Evolutionary conservation across 2,888 invertebrate species (phyloP).

Genomic region (Leptarthrus brevirostris): DNA sequence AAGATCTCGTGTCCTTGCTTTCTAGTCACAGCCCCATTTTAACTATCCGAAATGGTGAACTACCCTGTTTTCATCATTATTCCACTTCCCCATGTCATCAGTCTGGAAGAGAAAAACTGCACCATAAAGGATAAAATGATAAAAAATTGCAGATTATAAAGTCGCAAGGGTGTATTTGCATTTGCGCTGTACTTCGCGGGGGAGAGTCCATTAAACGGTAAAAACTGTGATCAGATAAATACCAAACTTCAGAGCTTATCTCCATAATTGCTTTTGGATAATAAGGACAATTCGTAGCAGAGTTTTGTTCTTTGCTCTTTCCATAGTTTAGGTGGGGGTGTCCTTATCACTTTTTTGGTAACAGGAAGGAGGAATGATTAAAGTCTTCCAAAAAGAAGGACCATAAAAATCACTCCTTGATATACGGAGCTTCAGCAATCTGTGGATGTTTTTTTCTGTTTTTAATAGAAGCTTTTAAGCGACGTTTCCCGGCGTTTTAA

Average conservation of each 20-base stretch:
- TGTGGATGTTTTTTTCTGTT: not conserved
- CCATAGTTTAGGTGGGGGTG: not conserved
- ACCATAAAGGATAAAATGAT: not conserved
- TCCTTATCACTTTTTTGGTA: not conserved
- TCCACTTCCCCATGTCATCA: not conserved
- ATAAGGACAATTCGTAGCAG: constrained; percentile 4
- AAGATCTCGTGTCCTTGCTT: too few species aligned
- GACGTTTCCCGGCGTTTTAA: not conserved
- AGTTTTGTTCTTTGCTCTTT: not conserved
- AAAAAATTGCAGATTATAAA: not conserved
- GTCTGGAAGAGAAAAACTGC: not conserved
- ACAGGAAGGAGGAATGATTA: not conserved
- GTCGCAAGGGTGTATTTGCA: not conserved
- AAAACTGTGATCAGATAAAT: not conserved
- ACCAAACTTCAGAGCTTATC: constrained; percentile 10
- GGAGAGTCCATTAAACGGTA: not conserved
- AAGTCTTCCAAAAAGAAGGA: not conserved
- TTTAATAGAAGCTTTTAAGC: not conserved
- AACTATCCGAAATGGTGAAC: too few species aligned
- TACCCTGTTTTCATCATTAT: not conserved
- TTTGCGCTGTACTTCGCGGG: not conserved
- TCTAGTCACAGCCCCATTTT: too few species aligned
- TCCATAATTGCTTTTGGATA: constrained; percentile 15
- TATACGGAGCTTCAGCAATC: not conserved
- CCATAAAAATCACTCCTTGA: not conserved